Base-by-base conservation (phyloP, 2,113 vertebrate genomes). In the Bubalus kerabau region DNA sequence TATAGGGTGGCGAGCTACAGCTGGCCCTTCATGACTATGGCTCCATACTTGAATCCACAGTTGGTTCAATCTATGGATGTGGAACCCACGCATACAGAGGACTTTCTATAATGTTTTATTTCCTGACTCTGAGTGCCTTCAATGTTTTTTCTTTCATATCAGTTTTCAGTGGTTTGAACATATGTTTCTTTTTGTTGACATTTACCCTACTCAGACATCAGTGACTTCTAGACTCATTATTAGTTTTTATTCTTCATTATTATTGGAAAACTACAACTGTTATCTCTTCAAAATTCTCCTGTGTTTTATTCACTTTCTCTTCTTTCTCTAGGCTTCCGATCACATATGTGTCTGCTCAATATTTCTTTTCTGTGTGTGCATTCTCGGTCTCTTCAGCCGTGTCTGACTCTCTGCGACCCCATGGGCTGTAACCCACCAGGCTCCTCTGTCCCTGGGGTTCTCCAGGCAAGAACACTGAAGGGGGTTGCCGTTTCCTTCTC, bases 1-100 rank as follows among this genome's bases (percentile, higher is more conserved):
- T 21, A 0, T 3, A 7, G 30, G 3, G 10, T 32, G 17, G 9
- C 3, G 5, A 11, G 36, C 9, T 12, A 2, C 28, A 21, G 9
- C 9, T 3, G 9, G 9, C 10, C 28, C 30, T 21, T 52, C 16
- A 0, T 52, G 12, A 12, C 48, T 52, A 21, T 12, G 46, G 48
- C 17, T 81, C 78, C 23, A 21, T 19, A 81, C 32, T 21, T 81
- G 28, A 50, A 12, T 4, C 78, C 30, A 32, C 30, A 81, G 28
- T 21, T 32, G 48, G 9, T 81, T 52, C 46, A 81, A 0, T 52
- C 28, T 21, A 32, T 12, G 28, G 46, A 11, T 1, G 28, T 81
- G 78, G 16, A 32, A 32, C 43, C 9, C 78, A 21, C 48, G 19
- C 46, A 12, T 5, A 48, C 13, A 48, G 48, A 21, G 17, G 48